These are phyloP conservation scores for Caprella mutica DNA, from an alignment of 2,888 invertebrate genomes.

Conservation along the genomic window DNA sequence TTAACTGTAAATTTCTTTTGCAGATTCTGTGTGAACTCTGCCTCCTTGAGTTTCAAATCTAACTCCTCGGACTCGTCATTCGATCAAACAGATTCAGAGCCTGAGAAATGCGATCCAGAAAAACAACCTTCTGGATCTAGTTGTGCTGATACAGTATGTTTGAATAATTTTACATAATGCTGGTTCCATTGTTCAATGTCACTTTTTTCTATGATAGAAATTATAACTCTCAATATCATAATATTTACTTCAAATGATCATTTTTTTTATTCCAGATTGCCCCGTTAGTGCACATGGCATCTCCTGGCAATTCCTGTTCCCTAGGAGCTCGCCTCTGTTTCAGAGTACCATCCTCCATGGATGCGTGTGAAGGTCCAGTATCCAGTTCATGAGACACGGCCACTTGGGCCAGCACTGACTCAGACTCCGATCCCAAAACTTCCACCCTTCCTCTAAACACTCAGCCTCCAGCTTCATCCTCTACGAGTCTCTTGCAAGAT, in stretches of 20 bases:
- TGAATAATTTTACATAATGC: no score
- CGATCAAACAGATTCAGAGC: no score
- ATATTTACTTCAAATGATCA: no score
- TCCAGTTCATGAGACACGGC: constrained; percentile 27
- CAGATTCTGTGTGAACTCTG: constrained; percentile 32
- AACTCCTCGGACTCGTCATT: no score
- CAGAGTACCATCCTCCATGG: constrained; percentile 25
- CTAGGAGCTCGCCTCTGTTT: constrained; percentile 33
- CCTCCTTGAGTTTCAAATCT: constrained; percentile 16
- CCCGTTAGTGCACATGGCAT: constrained; percentile 30
- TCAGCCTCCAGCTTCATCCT: no score
- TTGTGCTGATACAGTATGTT: no score
- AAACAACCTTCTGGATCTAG: no score
- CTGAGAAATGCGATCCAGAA: no score
- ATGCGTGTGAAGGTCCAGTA: constrained; percentile 27
- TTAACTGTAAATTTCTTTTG: no score
- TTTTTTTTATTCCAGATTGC: constrained; percentile 6
- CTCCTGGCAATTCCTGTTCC: constrained; percentile 29
- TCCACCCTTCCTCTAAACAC: background rate
- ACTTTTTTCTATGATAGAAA: background rate
- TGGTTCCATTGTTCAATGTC: no score
- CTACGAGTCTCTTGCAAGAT: no score
- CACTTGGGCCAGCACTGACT: constrained; percentile 11
- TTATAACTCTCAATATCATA: background rate
- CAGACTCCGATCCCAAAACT: background rate